Evolutionary conservation across 1,140 invertebrate genomes (phyloP), one percentile per base, ranked within the genome.

Genomic region (Cydia strobilella): DNA sequence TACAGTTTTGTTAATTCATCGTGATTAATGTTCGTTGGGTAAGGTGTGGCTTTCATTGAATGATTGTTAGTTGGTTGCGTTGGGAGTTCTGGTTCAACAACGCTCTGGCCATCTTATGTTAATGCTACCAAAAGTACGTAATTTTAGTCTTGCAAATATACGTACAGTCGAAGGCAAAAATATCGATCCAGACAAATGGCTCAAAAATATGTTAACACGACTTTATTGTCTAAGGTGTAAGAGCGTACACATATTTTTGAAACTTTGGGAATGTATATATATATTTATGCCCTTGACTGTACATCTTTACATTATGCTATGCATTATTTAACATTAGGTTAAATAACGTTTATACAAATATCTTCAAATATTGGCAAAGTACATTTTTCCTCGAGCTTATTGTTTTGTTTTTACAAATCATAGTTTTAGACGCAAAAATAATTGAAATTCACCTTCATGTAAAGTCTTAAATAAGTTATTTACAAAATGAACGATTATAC

Each of bases 1-100:
- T 89, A 88, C 84, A 87, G 81, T 90, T 90, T 80, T 87, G 87
- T 90, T 89, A 90, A 91, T 87, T 91, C 84, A 85, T 80, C 74
- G 72, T 90, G 87, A 91, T 91, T 89, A 87, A 90, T 88, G 75
- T 72, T 12, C 12, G 42, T 73, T 71, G 76, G 72, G 15, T 69
- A 69, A 74, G 73, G 59, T 42, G 59, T 63, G 42, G 73, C 51
- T 74, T 73, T 48, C 23, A 73, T 48, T 73, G 39, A 73, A 45
- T 23, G 39, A 72, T 72, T 45, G 23, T 45, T 54, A 7, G 7
- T 15, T 45, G 62, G 27, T 69, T 69, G 35, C 65, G 27, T 6
- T 69, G 63, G 25, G 20, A 31, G 63, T 18, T 69, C 65, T 69
- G 65, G n/a, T 39, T 35, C 5, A 35, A 39, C 65, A 12, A 23